Conservation (phyloP, 2,797 vertebrate genomes). For the Gambelia wislizenii region DNA sequence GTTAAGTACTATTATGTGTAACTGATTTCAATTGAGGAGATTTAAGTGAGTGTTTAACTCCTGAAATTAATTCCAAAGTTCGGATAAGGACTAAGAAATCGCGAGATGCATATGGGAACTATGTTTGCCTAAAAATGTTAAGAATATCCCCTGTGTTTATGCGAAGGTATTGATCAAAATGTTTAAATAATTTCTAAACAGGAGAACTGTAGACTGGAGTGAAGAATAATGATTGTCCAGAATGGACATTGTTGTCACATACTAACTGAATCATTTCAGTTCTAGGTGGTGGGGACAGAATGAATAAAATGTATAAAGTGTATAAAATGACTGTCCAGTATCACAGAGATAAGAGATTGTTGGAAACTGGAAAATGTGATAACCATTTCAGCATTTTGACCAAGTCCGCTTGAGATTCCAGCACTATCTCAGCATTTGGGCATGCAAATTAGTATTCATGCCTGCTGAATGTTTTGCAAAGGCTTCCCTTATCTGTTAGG, state of each 20-base stretch:
- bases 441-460: constrained; percentile 73
- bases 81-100: background rate
- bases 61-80: background rate
- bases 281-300: background rate
- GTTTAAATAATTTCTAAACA: constrained; percentile 32
- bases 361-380: constrained; percentile 56
- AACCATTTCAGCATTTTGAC: constrained; percentile 57
- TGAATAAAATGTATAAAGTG: background rate
- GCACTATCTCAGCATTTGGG: constrained; percentile 76
- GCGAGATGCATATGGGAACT: background rate
- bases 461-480: constrained; percentile 66
- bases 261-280: background rate
- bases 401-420: constrained; percentile 62
- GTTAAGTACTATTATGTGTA: background rate
- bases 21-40: background rate
- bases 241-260: background rate
- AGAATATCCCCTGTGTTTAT: background rate
- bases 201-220: background rate
- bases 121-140: background rate
- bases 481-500: constrained; percentile 63
- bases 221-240: constrained; percentile 39
- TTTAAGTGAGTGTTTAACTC: background rate
- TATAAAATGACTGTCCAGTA: background rate
- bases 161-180: background rate
- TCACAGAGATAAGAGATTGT: constrained; percentile 26